phyloP scores from a whole-genome alignment of 92 coral and sea anemone species.

The Virgularia gustaviana region DNA sequence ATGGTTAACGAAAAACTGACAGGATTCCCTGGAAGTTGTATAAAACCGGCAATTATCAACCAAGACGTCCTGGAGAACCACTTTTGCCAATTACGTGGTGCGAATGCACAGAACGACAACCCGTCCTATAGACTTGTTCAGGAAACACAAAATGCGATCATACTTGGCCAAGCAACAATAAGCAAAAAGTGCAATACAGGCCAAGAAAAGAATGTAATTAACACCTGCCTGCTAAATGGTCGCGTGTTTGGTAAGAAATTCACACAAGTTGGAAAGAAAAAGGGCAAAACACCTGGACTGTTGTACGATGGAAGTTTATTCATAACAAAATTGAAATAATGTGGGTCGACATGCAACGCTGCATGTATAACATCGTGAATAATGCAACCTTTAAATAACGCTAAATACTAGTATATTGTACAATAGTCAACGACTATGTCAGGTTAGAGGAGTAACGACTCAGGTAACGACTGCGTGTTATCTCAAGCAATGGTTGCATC shows the following conservation, averaged over 20 bases:
- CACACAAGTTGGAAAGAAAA: not conserved
- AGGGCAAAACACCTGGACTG: no score
- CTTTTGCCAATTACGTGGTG: not conserved
- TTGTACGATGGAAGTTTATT: no score
- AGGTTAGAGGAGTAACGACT: no score
- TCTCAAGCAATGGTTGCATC: no score
- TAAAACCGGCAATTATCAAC: not conserved
- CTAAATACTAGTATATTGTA: no score
- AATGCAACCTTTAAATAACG: no score
- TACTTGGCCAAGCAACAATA: not conserved
- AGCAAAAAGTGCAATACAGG: not conserved
- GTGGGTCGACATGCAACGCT: no score
- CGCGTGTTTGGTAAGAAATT: not conserved
- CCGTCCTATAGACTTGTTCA: not conserved
- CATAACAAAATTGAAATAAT: no score
- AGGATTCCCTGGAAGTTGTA: not conserved
- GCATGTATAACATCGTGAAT: no score
- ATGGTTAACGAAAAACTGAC: not conserved
- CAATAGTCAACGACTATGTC: no score
- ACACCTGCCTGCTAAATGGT: not conserved
- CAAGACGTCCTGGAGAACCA: not conserved
- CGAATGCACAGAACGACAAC: not conserved
- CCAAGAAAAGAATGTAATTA: not conserved
- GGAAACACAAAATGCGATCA: not conserved
- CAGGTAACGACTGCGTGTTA: no score